Evolutionary conservation across 1,140 invertebrate species (phyloP).

Genomic region (Lepidurus apus): DNA sequence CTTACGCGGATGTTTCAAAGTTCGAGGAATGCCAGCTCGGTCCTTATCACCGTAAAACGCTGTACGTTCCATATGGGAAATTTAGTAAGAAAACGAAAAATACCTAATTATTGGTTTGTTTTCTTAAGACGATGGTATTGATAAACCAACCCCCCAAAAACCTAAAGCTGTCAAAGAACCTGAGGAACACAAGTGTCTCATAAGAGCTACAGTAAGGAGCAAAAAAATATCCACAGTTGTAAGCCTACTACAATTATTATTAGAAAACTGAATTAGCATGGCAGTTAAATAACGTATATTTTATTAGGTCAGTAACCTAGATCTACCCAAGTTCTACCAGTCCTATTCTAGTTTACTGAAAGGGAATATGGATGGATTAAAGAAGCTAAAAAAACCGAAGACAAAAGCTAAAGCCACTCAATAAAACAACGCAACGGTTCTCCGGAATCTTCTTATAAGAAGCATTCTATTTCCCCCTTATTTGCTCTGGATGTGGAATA

Average conservation of each 20-base stretch:
- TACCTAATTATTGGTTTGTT: neutral
- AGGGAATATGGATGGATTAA: conserved; percentile 33
- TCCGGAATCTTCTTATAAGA: neutral
- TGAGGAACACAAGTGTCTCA: conserved; percentile 24
- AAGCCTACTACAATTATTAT: neutral
- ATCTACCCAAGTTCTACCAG: conserved; percentile 27
- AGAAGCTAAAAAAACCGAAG: conserved; percentile 33
- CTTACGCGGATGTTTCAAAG: conserved; percentile 33
- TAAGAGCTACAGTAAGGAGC: conserved; percentile 28
- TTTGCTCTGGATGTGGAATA: conserved; percentile 23
- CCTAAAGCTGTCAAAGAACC: conserved; percentile 26
- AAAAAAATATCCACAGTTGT: conserved; percentile 34
- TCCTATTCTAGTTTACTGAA: conserved; percentile 4
- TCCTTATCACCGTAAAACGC: conserved; percentile 30
- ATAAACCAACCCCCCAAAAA: conserved; percentile 25
- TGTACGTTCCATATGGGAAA: conserved; percentile 25
- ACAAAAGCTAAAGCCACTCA: conserved; percentile 31
- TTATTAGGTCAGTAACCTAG: conserved; percentile 23
- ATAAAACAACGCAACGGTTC: conserved; percentile 2
- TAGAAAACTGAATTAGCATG: neutral
- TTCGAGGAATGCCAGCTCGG: conserved; percentile 23
- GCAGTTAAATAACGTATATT: neutral
- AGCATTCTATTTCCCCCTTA: neutral
- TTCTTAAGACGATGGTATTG: conserved; percentile 29
- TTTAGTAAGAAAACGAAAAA: neutral